Evolutionary conservation across 2,888 invertebrate genomes (phyloP).

Genomic region (Cryptocephalus moraei): DNA sequence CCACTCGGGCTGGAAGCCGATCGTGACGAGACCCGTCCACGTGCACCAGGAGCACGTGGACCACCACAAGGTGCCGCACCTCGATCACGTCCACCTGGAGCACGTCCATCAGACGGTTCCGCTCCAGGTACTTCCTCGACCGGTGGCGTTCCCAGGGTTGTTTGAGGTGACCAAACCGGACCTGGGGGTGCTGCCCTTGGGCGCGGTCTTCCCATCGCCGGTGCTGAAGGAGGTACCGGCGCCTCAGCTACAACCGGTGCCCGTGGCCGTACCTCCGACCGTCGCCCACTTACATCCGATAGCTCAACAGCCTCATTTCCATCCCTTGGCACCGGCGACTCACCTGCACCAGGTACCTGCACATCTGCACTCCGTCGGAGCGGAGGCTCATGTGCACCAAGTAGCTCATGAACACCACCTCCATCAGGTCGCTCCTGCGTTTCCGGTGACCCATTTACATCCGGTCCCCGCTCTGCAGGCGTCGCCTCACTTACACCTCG

Average conservation of each 20-base stretch:
- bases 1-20: constrained; percentile 8
- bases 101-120: constrained; percentile 9
- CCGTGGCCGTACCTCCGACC: constrained; percentile 1
- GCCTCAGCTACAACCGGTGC: constrained; percentile 6
- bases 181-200: constrained; percentile 26
- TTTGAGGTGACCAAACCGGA: constrained; percentile 28
- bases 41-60: constrained; percentile 14
- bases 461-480: constrained; percentile 5
- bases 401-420: constrained; percentile 2
- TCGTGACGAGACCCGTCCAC: constrained; percentile 2
- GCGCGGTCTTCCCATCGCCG: constrained; percentile 22
- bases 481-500: not conserved
- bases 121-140: not conserved
- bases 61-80: constrained; percentile 12
- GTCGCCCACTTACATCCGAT: not conserved
- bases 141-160: constrained; percentile 9
- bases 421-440: constrained; percentile 4
- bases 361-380: constrained; percentile 2
- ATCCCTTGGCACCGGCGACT: not conserved
- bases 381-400: not conserved
- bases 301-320: not conserved
- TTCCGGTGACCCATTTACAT: constrained; percentile 8
- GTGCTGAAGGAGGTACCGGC: constrained; percentile 17
- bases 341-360: constrained; percentile 3
- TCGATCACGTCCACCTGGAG: constrained; percentile 14